These are phyloP conservation scores for Orussus abietinus DNA, from an alignment of 1,140 invertebrate species.

Conservation along the genomic window DNA sequence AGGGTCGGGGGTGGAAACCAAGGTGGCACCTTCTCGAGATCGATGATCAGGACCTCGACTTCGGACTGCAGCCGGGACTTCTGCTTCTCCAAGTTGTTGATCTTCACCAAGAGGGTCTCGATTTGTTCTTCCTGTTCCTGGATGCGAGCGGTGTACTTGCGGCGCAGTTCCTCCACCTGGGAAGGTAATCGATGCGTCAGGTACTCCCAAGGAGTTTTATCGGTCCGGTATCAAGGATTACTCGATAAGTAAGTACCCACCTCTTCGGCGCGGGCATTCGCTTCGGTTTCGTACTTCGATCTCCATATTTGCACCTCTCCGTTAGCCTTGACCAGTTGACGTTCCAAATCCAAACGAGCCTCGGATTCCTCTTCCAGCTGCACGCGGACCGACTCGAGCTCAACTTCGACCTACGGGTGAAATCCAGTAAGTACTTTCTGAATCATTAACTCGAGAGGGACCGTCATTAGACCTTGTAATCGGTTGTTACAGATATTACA, in stretches of 20 bases:
- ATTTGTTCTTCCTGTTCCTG: constrained; percentile 96
- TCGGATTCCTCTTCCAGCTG: constrained; percentile 95
- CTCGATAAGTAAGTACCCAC: constrained; percentile 53
- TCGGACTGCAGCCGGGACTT: constrained; percentile 94
- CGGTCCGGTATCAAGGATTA: background rate
- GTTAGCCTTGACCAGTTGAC: constrained; percentile 88
- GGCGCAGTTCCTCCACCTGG: constrained; percentile 76
- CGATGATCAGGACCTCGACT: constrained; percentile 95
- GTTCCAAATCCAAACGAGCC: constrained; percentile 89
- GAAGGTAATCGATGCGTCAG: too few relatives aligned
- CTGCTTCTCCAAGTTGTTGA: constrained; percentile 90
- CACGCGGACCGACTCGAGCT: constrained; percentile 86
- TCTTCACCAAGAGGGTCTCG: constrained; percentile 85
- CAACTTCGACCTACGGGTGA: constrained; percentile 77
- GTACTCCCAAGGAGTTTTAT: background rate
- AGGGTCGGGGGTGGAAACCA: constrained; percentile 3
- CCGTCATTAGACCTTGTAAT: too few relatives aligned
- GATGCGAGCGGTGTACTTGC: constrained; percentile 86
- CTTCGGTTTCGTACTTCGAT: constrained; percentile 90
- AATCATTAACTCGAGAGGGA: too few relatives aligned
- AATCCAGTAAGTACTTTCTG: too few relatives aligned
- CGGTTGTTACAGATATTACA: too few relatives aligned
- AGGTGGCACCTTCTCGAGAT: constrained; percentile 82
- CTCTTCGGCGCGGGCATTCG: constrained; percentile 84
- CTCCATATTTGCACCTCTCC: constrained; percentile 85